Evolutionary conservation across 2,888 invertebrate species (phyloP).

Genomic region (Ophioninae sp.): DNA sequence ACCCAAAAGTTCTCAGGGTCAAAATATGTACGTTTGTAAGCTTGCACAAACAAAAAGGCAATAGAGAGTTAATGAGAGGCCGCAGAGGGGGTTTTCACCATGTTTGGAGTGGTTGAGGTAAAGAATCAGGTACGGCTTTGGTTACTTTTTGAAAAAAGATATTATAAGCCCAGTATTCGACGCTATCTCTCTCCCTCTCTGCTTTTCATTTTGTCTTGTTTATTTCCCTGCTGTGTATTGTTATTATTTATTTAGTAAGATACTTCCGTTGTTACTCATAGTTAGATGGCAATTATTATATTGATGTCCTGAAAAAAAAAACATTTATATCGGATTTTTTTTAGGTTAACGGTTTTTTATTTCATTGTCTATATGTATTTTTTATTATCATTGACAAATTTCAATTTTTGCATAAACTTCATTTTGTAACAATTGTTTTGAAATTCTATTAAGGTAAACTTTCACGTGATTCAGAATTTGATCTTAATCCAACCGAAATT

Average conservation of each 20-base stretch:
- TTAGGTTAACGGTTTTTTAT: no score
- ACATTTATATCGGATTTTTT: no score
- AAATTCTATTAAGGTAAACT: no score
- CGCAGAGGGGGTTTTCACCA: background rate
- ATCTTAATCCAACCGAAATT: no score
- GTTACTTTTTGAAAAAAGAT: background rate
- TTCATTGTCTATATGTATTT: no score
- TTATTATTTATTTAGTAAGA: background rate
- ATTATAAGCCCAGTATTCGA: background rate
- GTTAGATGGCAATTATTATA: no score
- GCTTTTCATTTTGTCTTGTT: background rate
- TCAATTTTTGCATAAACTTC: no score
- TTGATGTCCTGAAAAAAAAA: background rate
- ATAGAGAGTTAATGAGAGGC: background rate
- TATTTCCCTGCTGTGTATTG: background rate
- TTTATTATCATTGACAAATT: no score
- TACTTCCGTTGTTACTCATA: background rate
- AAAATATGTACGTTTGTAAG: slow-evolving; percentile 2
- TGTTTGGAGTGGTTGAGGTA: background rate
- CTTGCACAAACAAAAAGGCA: background rate
- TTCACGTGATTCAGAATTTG: no score
- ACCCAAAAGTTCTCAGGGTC: background rate
- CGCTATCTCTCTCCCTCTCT: background rate
- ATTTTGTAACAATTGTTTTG: no score
- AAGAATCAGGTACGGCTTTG: background rate